Conservation (phyloP, 2,888 invertebrate genomes). For the Suillia variegata region DNA sequence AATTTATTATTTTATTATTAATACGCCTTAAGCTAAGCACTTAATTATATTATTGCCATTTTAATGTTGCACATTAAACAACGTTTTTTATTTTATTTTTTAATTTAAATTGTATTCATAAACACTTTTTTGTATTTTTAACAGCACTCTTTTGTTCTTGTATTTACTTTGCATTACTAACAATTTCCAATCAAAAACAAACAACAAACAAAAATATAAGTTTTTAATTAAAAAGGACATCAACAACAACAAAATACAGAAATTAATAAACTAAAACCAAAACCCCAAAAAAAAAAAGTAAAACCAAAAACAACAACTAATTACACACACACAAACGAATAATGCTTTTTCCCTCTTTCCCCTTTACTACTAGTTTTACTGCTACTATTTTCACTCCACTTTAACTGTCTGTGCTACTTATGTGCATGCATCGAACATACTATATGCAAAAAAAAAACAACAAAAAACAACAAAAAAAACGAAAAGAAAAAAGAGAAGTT, state of each 20-base stretch:
- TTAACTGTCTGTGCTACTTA: neutral
- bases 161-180: conserved; percentile 18
- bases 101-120: too few relatives aligned
- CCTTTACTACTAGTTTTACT: conserved; percentile 13
- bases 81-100: too few relatives aligned
- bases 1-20: too few relatives aligned
- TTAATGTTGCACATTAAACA: too few relatives aligned
- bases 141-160: conserved; percentile 13
- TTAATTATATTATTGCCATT: too few relatives aligned
- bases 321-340: too few relatives aligned
- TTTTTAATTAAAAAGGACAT: conserved; percentile 8
- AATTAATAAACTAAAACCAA: conserved; percentile 11
- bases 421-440: conserved; percentile 16
- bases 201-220: conserved; percentile 3
- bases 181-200: neutral
- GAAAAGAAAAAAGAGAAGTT: too few relatives aligned
- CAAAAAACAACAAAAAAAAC: too few relatives aligned
- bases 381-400: conserved; percentile 11
- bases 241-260: neutral
- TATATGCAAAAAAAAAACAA: neutral
- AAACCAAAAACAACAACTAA: conserved; percentile 19
- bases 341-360: conserved; percentile 51
- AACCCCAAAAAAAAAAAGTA: conserved; percentile 10
- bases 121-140: conserved; percentile 14
- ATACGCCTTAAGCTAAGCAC: too few relatives aligned